phyloP scores from a whole-genome alignment of 1,140 invertebrate genomes.

The Hycleus cichorii region DNA sequence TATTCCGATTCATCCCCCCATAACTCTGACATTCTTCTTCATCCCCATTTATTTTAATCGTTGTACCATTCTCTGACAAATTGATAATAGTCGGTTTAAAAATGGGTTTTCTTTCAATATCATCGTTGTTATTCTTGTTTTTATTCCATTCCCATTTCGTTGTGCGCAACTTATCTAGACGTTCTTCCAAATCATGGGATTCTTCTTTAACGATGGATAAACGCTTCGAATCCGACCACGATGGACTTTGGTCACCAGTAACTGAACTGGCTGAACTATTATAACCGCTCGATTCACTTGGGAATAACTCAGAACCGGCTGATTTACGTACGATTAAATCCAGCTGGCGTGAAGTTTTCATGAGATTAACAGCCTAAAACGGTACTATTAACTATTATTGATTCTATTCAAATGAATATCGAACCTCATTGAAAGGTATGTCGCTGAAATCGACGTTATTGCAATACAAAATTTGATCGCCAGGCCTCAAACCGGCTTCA shows the following conservation, averaged over 20 bases:
- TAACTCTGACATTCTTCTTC: slow-evolving; percentile 26
- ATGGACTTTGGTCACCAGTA: slow-evolving; percentile 63
- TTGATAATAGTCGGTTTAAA: slow-evolving; percentile 55
- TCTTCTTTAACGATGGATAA: slow-evolving; percentile 63
- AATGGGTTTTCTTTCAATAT: slow-evolving; percentile 45
- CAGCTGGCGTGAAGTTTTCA: slow-evolving; percentile 67
- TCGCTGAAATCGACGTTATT: slow-evolving; percentile 74
- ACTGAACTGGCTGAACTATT: slow-evolving; percentile 71
- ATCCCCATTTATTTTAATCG: slow-evolving; percentile 51
- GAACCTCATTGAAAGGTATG: slow-evolving; percentile 69
- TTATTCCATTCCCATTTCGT: slow-evolving; percentile 15
- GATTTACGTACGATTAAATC: slow-evolving; percentile 66
- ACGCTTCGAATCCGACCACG: slow-evolving; percentile 52
- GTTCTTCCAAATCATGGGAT: slow-evolving; percentile 45
- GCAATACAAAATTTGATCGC: slow-evolving; percentile 87
- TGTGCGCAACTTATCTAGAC: slow-evolving; percentile 35
- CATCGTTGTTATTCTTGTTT: slow-evolving; percentile 33
- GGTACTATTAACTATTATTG: not conserved
- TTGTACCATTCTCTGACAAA: slow-evolving; percentile 57
- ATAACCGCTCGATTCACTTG: slow-evolving; percentile 71
- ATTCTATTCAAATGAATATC: not conserved
- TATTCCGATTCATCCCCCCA: slow-evolving; percentile 5
- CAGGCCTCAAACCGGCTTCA: slow-evolving; percentile 78
- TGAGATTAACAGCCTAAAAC: slow-evolving; percentile 60
- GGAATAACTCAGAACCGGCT: slow-evolving; percentile 66